A percentile compares a stretch with the other conserved stretches of the same genome.
phyloP scores from a whole-genome alignment of 2,797 vertebrate species.

The Typhlichthys eigenmanni region DNA sequence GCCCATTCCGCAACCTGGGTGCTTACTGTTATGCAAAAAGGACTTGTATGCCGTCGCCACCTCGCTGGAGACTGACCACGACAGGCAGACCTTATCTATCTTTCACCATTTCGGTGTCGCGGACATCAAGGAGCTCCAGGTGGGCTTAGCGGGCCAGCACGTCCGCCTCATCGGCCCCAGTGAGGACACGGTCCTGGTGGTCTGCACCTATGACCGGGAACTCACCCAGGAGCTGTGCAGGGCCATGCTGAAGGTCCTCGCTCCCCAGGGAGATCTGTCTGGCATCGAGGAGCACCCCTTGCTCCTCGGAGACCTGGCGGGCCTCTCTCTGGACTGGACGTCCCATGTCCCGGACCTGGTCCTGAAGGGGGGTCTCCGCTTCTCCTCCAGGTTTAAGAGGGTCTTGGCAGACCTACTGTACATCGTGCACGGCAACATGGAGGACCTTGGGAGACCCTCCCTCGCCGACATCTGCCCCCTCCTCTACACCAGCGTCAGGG shows the following conservation, averaged over 20 bases:
- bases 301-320: constrained; percentile 74
- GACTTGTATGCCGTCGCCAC: constrained; percentile 56
- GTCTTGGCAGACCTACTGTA: constrained; percentile 81
- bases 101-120: constrained; percentile 54
- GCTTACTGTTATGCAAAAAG: constrained; percentile 71
- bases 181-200: constrained; percentile 61
- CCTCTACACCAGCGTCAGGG: constrained; percentile 77
- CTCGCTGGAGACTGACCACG: background rate
- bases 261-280: constrained; percentile 27
- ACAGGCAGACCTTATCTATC: constrained; percentile 26
- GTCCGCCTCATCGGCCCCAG: constrained; percentile 60
- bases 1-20: constrained; percentile 59
- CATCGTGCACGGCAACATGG: constrained; percentile 82
- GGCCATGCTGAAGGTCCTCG: constrained; percentile 61
- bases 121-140: constrained; percentile 68
- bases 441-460: constrained; percentile 40
- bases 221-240: constrained; percentile 78
- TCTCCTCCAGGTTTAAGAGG: constrained; percentile 78
- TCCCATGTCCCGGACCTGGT: constrained; percentile 65
- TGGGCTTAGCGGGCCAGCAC: constrained; percentile 81
- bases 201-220: constrained; percentile 76
- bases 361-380: constrained; percentile 45
- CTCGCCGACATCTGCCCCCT: constrained; percentile 74
- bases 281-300: constrained; percentile 60
- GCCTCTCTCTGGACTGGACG: constrained; percentile 80